Conservation (phyloP, 1,140 invertebrate genomes). For the Sycophaga agraensis region DNA sequence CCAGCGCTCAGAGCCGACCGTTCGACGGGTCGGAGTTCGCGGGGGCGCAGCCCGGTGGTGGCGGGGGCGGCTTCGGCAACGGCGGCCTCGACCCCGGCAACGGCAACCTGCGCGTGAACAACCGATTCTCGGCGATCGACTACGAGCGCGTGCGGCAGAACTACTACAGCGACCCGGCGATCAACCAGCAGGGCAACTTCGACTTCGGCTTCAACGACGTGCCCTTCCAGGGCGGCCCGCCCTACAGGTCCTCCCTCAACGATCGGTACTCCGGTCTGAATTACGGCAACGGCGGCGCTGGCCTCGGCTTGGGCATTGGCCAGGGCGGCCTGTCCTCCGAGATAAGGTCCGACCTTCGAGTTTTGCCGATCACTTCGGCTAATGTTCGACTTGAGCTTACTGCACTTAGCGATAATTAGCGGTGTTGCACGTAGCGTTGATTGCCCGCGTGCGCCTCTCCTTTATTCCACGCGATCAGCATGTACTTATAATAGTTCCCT, state of each 20-base stretch:
- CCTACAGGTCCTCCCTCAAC: background rate
- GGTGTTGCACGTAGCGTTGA: no score
- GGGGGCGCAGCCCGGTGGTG: background rate
- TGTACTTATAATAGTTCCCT: no score
- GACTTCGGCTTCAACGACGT: slow-evolving; percentile 16
- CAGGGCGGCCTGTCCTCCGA: background rate
- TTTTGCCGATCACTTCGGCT: no score
- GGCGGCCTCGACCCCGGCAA: background rate
- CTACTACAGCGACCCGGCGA: slow-evolving; percentile 16
- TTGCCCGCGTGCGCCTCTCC: no score
- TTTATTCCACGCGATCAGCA: no score
- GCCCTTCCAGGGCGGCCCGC: slow-evolving; percentile 4
- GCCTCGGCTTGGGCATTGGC: background rate
- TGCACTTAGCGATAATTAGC: no score
- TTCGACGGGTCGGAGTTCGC: slow-evolving; percentile 4
- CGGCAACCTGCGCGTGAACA: slow-evolving; percentile 10
- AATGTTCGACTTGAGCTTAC: no score
- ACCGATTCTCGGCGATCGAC: slow-evolving; percentile 14
- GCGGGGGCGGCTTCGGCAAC: background rate
- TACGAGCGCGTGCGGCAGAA: slow-evolving; percentile 25
- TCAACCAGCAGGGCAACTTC: slow-evolving; percentile 22
- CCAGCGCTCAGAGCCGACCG: slow-evolving; percentile 17
- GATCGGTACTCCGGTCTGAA: background rate
- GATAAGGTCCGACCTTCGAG: background rate
- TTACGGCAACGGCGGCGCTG: background rate